These are phyloP conservation scores for Deilephila porcellus DNA, from an alignment of 2,888 invertebrate genomes.

Conservation along the genomic window DNA sequence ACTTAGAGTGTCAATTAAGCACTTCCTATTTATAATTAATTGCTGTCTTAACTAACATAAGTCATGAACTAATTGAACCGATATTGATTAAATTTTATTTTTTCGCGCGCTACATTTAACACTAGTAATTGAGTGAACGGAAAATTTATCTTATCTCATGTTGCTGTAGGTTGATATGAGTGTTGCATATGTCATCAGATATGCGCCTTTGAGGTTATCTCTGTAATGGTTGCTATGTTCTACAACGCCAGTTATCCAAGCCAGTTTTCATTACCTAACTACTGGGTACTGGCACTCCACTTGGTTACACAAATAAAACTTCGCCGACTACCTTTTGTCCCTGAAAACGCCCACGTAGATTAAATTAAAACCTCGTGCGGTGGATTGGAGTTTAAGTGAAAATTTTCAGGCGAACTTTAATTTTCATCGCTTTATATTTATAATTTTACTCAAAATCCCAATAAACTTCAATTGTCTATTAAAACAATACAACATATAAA, in stretches of 20 bases:
- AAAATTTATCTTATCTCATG: constrained; percentile 70
- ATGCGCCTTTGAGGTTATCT: constrained; percentile 50
- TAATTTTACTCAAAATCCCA: too few species aligned
- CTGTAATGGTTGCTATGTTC: constrained; percentile 49
- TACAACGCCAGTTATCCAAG: not conserved
- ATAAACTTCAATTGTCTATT: too few species aligned
- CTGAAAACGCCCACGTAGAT: not conserved
- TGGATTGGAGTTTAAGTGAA: not conserved
- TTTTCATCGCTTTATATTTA: not conserved
- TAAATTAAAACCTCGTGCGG: not conserved
- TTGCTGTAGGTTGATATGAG: constrained; percentile 51
- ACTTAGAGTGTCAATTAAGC: not conserved
- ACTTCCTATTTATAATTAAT: not conserved
- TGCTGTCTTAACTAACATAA: not conserved
- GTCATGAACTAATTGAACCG: constrained; percentile 6
- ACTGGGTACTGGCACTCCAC: not conserved
- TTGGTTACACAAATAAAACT: not conserved
- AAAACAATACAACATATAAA: too few species aligned
- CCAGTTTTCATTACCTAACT: constrained; percentile 8
- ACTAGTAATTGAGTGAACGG: constrained; percentile 43
- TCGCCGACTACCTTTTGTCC: not conserved
- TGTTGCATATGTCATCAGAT: constrained; percentile 32
- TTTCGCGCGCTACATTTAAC: not conserved
- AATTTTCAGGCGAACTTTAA: not conserved
- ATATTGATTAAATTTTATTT: not conserved